Conservation (phyloP, 2,797 vertebrate genomes). For the Argya squamiceps region DNA sequence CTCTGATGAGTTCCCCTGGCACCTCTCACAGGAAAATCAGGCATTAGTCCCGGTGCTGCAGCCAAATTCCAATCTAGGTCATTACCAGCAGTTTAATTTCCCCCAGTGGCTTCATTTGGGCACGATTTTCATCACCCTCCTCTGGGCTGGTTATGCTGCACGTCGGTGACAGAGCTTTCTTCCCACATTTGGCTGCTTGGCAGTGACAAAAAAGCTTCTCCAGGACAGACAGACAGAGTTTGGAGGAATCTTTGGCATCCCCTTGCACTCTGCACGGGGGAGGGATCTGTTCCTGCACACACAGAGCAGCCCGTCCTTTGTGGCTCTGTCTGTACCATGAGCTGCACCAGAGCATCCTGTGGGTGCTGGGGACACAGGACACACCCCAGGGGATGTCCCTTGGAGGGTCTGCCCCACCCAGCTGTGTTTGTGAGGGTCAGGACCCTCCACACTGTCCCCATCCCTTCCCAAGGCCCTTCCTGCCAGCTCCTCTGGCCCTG, state of each 20-base stretch:
- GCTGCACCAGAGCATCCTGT: not conserved
- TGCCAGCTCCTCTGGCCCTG: not conserved
- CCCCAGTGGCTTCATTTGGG: slow-evolving; percentile 2
- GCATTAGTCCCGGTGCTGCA: slow-evolving; percentile 7
- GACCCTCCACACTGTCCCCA: accelerated
- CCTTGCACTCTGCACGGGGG: not conserved
- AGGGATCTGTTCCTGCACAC: not conserved
- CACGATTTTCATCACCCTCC: not conserved
- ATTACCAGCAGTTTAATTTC: slow-evolving; percentile 35
- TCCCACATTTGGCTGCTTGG: not conserved
- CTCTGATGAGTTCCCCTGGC: not conserved
- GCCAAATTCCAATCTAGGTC: slow-evolving; percentile 18
- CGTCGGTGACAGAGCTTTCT: not conserved
- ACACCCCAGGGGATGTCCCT: accelerated
- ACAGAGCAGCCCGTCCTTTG: not conserved
- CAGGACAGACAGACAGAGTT: not conserved
- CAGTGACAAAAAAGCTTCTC: not conserved
- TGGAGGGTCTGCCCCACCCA: not conserved
- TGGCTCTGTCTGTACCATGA: not conserved
- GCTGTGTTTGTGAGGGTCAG: not conserved
- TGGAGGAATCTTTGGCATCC: not conserved
- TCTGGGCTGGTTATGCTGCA: not conserved
- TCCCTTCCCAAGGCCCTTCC: not conserved
- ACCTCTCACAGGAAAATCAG: not conserved
- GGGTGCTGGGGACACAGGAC: not conserved